These are phyloP conservation scores for Poecilia wingei DNA, from an alignment of 2,797 vertebrate species.

Conservation along the genomic window DNA sequence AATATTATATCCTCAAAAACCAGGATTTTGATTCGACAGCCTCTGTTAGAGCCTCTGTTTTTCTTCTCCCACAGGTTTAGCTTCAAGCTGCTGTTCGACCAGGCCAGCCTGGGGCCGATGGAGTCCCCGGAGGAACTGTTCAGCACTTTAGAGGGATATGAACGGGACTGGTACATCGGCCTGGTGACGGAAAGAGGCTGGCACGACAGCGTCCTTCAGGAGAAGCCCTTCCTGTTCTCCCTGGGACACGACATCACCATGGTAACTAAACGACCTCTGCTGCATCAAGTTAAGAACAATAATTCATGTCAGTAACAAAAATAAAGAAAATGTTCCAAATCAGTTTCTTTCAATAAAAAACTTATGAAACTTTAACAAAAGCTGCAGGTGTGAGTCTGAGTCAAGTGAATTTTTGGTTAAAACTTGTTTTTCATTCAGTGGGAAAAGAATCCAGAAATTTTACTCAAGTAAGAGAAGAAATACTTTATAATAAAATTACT, in stretches of 20 bases:
- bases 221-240: conserved; percentile 95
- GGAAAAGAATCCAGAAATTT: too few relatives aligned
- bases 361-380: too few relatives aligned
- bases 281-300: neutral
- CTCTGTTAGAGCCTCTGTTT: neutral
- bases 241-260: conserved; percentile 93
- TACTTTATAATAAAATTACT: too few relatives aligned
- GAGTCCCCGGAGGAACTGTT: conserved; percentile 89
- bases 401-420: too few relatives aligned
- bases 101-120: conserved; percentile 91
- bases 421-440: too few relatives aligned
- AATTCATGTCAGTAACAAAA: too few relatives aligned
- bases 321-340: neutral
- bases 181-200: conserved; percentile 91
- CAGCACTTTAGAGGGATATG: conserved; percentile 90
- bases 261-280: conserved; percentile 79
- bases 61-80: conserved; percentile 84
- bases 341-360: too few relatives aligned
- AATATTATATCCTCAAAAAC: too few relatives aligned
- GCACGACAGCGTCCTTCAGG: conserved; percentile 92
- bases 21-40: too few relatives aligned
- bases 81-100: conserved; percentile 96
- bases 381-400: too few relatives aligned
- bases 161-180: conserved; percentile 94
- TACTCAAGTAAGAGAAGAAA: too few relatives aligned